Evolutionary conservation across 2,888 invertebrate genomes (phyloP), one percentile per base, ranked within the genome.

Genomic region (Mesorhabditis sp.): DNA sequence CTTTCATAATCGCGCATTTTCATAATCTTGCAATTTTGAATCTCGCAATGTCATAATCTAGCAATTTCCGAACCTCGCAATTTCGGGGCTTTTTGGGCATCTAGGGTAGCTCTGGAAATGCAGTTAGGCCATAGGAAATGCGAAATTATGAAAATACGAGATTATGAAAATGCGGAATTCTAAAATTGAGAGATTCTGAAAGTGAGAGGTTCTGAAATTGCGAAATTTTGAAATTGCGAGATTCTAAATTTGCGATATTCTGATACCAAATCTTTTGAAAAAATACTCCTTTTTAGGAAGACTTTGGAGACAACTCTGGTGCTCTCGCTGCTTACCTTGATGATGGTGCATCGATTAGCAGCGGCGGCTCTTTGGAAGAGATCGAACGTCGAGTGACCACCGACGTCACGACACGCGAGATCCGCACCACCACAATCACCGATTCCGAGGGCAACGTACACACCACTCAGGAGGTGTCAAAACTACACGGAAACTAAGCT

Each of bases 321-420:
- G 77, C 77, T 1, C 66, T 78, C 10, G 75, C 71, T 13, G 76
- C 73, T 42, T 78, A 78, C 66, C 63, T 78, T 58, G 80, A 78
- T 62, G 80, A 80, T 68, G 80, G 80, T 28, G 76, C 70, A 6
- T 80, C 80, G 0, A 75, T 80, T 15, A 76, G 77, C 5, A 75
- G 76, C 10, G 80, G 73, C 65, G 80, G 75, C 61, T 72, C 73
- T 7, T 61, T 80, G 45, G 80, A 77, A 67, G 78, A 77, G 67
- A 73, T 84, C 70, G 83, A 84, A 71, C 74, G 83, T 70, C 63
- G 81, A 62, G 83, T 84, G 13, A 84, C 81, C 4, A 84, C 83
- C 44, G 83, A 83, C 65, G 80, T 83, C 68, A 81, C 82, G 7
- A 80, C 79, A 0, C 72, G 76, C 65, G 82, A 82, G 72, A 74